Evolutionary conservation across 2,888 invertebrate genomes (phyloP), one percentile per base, ranked within the genome.

Genomic region (Argynnis bischoffii): DNA sequence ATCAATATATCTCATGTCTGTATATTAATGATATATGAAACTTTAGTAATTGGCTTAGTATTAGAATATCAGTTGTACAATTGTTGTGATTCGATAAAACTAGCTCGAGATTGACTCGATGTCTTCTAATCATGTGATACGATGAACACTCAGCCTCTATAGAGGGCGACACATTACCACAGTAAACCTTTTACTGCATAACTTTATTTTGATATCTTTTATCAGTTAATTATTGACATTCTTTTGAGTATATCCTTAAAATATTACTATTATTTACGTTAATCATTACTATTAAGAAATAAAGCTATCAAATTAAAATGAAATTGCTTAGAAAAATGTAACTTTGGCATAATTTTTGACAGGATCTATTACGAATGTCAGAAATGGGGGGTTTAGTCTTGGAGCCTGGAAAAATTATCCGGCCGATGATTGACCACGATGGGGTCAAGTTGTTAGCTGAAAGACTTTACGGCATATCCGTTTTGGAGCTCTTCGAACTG

Each of bases 381-480:
- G 70, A 69, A 21, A 54, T 56, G 46, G 63, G 65, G 6, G 51
- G 55, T 1, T 35, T 41, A 47, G 55, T 70, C 0, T 78, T 94
- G 6, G 90, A 93, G 73, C 94, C 95, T 0, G 95, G 94, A 0
- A 86, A 92, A 72, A 83, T 87, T 13, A 95, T 95, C 73, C 91
- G 92, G 16, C 95, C 96, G 0, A 79, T 84, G 35, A 87, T 95
- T 46, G 90, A 92, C 73, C 80, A 89, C 6, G 92, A 94, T 0
- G 85, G 83, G 0, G 94, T 94, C 0, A 88, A 89, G 64, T 83
- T 92, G 1, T 81, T 96, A 1, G 90, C 93, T 0, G 87, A 93
- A 67, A 83, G 93, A 5, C 85, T 95, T 0, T 97, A 95, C 80
- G 95, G 95, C 1, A 87, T 96, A 35, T 88, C 92, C 1, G 94